These are phyloP conservation scores for Zaprionus ghesquierei DNA, from an alignment of 1,140 invertebrate species.

Conservation along the genomic window DNA sequence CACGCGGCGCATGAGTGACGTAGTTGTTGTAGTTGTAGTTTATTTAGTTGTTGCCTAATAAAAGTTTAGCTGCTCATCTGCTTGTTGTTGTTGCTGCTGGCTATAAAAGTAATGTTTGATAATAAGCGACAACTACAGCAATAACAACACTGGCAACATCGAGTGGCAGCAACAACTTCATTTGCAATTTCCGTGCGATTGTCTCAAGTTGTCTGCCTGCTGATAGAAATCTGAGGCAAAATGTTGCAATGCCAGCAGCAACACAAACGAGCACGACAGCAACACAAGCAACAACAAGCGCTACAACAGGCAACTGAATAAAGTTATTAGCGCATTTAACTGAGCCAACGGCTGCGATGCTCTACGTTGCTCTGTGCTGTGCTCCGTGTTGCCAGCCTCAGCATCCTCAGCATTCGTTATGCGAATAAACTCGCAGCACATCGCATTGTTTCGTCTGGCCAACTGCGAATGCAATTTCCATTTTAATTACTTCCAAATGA, in stretches of 20 bases:
- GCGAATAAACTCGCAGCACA: slow-evolving; percentile 31
- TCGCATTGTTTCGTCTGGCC: slow-evolving; percentile 46
- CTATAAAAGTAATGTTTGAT: slow-evolving; percentile 47
- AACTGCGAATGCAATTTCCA: slow-evolving; percentile 77
- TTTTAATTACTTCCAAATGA: slow-evolving; percentile 75
- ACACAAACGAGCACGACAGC: slow-evolving; percentile 11
- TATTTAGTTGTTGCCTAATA: slow-evolving; percentile 44
- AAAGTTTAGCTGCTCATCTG: slow-evolving; percentile 32
- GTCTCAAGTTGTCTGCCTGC: slow-evolving; percentile 48
- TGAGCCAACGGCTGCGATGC: slow-evolving; percentile 53
- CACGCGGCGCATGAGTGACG: slow-evolving; percentile 42
- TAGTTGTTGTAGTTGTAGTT: slow-evolving; percentile 12
- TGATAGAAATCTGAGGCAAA: slow-evolving; percentile 70
- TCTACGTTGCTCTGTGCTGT: not conserved
- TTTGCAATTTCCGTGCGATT: slow-evolving; percentile 78
- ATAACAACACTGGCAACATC: slow-evolving; percentile 22
- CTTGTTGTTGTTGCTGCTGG: slow-evolving; percentile 9
- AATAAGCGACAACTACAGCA: slow-evolving; percentile 40
- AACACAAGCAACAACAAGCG: slow-evolving; percentile 11
- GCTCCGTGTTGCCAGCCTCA: not conserved
- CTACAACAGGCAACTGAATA: slow-evolving; percentile 63
- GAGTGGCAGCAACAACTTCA: slow-evolving; percentile 59
- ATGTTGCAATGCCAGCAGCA: slow-evolving; percentile 71
- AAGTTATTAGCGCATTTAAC: slow-evolving; percentile 81
- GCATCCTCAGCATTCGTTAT: slow-evolving; percentile 45